These are phyloP conservation scores for Eilema depressum DNA, from an alignment of 2,888 invertebrate species.

Conservation along the genomic window DNA sequence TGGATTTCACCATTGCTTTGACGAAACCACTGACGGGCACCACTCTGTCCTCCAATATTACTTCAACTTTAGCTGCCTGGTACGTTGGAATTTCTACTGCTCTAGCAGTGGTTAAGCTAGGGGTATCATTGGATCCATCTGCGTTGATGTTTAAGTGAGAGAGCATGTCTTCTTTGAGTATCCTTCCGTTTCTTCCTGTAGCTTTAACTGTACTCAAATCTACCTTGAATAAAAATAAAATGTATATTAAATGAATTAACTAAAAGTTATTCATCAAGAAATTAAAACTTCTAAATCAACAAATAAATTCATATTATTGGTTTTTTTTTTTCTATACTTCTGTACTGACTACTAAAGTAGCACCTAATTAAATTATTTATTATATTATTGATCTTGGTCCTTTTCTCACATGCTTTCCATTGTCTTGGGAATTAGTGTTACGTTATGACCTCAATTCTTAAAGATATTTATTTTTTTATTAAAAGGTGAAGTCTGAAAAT, in stretches of 20 bases:
- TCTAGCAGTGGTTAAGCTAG: constrained; percentile 54
- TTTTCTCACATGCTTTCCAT: too few relatives aligned
- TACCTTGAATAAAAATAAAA: constrained; percentile 78
- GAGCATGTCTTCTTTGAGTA: constrained; percentile 98
- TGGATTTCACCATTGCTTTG: constrained; percentile 98
- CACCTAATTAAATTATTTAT: too few relatives aligned
- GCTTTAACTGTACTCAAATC: constrained; percentile 90
- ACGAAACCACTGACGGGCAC: constrained; percentile 93
- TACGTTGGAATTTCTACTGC: constrained; percentile 59
- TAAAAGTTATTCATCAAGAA: too few relatives aligned
- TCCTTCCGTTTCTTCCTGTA: constrained; percentile 95
- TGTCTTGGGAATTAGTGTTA: too few relatives aligned
- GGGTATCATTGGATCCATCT: constrained; percentile 81
- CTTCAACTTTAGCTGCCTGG: constrained; percentile 63
- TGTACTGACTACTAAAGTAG: too few relatives aligned
- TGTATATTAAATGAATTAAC: neutral
- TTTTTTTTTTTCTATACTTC: too few relatives aligned
- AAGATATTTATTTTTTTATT: too few relatives aligned
- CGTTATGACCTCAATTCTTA: too few relatives aligned
- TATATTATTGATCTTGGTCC: too few relatives aligned
- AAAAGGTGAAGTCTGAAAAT: too few relatives aligned
- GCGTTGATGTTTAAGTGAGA: constrained; percentile 88
- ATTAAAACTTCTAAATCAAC: too few relatives aligned
- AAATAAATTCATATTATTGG: too few relatives aligned
- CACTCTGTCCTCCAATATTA: constrained; percentile 79